Base-by-base conservation (phyloP, 1,140 invertebrate species). In the Zaprionus lachaisei region DNA sequence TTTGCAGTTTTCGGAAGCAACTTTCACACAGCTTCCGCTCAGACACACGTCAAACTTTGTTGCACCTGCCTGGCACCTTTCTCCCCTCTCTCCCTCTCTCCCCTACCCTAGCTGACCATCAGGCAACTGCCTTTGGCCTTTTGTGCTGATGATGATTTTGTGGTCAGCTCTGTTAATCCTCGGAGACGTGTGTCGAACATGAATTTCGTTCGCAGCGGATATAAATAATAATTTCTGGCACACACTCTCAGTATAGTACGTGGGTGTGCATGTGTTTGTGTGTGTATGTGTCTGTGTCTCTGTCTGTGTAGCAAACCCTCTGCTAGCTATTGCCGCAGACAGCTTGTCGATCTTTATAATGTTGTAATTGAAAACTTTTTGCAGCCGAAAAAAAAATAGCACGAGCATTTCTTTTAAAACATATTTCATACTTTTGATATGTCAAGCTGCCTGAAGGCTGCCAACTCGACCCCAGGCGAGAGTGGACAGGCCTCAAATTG, bases 301-400 rank as follows among this genome's bases (percentile, higher is more conserved):
- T 72, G 80, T 55, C 49, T 44, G 57, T 68, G 58, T 56, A 34
- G 26, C 9, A n/a, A 34, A 73, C 65, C 58, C 58, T 63, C 78
- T 79, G 57, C 75, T 69, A 66, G 77, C 90, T 83, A 90, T 92
- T 92, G 82, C 83, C 78, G 83, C 72, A 92, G 90, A 92, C 90
- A 92, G 85, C 86, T 92, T 92, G 90, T 92, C 90, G 85, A 92
- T 92, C 90, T 92, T 92, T 90, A 92, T 92, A 92, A 92, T 91
- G 85, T 86, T 90, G 90, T 92, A 92, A 92, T 92, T 92, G 90
- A 92, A 92, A 92, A 91, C 82, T 89, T 89, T 86, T 87, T 90
- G 67, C 79, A 51, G 11, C 20, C 17, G 12, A 51, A 51, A 51
- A 24, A 49, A 72, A 72, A 77, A 72, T 4, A 14, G 4, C 20